These are phyloP conservation scores for Cantharis rustica DNA, from an alignment of 2,888 invertebrate genomes.

Conservation along the genomic window DNA sequence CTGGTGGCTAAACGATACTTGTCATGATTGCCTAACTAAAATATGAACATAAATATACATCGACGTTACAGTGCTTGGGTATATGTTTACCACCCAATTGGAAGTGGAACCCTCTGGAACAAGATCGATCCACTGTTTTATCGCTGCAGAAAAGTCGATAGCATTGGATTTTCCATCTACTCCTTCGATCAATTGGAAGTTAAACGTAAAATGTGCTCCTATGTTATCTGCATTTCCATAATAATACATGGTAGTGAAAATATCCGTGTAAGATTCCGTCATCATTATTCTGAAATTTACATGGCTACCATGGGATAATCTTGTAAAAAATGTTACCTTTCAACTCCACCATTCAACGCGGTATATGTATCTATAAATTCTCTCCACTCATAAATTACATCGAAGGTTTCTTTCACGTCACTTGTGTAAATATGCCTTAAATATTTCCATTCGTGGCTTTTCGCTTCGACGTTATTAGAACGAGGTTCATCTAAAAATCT, in stretches of 20 bases:
- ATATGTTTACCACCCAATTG: constrained; percentile 76
- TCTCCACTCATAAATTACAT: constrained; percentile 71
- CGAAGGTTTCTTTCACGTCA: constrained; percentile 62
- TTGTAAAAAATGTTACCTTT: background rate
- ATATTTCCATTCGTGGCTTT: constrained; percentile 59
- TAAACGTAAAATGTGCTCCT: constrained; percentile 79
- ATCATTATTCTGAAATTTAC: constrained; percentile 65
- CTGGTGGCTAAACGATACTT: constrained; percentile 72
- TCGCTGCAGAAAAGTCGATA: constrained; percentile 62
- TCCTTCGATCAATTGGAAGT: constrained; percentile 72
- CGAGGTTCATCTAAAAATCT: constrained; percentile 54
- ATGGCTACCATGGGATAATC: background rate
- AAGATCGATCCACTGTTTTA: constrained; percentile 68
- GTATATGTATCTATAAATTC: constrained; percentile 64
- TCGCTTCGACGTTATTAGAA: constrained; percentile 37
- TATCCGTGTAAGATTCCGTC: constrained; percentile 73
- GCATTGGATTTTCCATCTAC: constrained; percentile 64
- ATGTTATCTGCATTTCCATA: constrained; percentile 60
- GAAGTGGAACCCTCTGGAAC: constrained; percentile 65
- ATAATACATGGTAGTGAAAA: constrained; percentile 66
- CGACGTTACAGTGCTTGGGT: background rate
- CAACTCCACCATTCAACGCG: constrained; percentile 32
- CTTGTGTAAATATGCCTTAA: constrained; percentile 68
- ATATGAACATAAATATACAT: constrained; percentile 9
- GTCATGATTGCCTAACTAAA: constrained; percentile 78